Evolutionary conservation across 53 echinoderm and acorn worm species (phyloP).

Genomic region (Stichopus horrens): DNA sequence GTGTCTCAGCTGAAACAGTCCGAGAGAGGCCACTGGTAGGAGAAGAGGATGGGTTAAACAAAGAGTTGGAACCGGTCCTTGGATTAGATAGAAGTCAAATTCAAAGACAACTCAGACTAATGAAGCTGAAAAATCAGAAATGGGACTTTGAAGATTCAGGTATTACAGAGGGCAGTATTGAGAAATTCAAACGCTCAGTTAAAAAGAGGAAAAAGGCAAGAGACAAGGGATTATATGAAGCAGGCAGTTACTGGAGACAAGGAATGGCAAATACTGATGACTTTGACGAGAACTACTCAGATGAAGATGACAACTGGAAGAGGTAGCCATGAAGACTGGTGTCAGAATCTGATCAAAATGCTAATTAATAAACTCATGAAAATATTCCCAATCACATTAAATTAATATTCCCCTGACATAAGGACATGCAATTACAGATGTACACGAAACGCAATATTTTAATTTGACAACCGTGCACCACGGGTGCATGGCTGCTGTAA

Average conservation of each 20-base stretch:
- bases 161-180: slow-evolving; percentile 30
- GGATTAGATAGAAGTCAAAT: slow-evolving; percentile 22
- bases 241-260: neutral
- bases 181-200: slow-evolving; percentile 23
- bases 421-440: neutral
- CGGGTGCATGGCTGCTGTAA: no score
- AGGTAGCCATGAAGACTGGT: neutral
- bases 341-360: neutral
- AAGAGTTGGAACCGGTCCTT: slow-evolving; percentile 1
- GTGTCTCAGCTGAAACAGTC: neutral
- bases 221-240: slow-evolving; percentile 28
- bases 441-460: neutral
- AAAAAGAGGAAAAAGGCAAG: slow-evolving; percentile 25
- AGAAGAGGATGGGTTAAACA: neutral
- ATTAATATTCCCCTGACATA: neutral
- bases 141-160: neutral
- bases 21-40: neutral
- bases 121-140: slow-evolving; percentile 9
- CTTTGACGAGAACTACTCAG: neutral
- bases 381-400: no score
- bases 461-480: no score
- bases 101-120: neutral
- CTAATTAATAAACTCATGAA: neutral
- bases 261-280: no score
- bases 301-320: slow-evolving; percentile 2